Base-by-base conservation (phyloP, 2,797 vertebrate species). In the Bufotes viridis region DNA sequence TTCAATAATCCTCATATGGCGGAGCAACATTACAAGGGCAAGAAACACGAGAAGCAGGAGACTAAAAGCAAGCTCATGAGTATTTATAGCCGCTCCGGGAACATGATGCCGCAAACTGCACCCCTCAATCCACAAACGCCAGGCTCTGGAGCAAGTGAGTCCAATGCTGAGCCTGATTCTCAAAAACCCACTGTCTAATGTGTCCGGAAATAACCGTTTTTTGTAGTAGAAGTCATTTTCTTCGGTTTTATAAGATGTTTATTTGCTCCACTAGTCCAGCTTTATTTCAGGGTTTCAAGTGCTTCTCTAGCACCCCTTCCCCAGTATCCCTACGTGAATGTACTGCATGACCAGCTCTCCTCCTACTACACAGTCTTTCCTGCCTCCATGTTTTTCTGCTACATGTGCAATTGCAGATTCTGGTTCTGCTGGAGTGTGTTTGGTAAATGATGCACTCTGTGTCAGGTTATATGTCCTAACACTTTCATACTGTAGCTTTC, bases 1-100 rank as follows among this genome's bases (percentile, higher is more conserved):
- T 99, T 99, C 93, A 99, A 99, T 93, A 98, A 99, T 91, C 98
- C 98, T 0, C 94, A 96, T 80, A 99, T 99, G 97, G 98, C 98
- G 90, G 96, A 97, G 90, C 98, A 99, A 90, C 98, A 99, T 93
- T 99, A 99, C 0, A 94, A 93, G 70, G 98, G 98, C 94, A 99
- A 98, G 94, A 99, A 98, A 92, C 98, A 99, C 91, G 96, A 96
- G 92, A 99, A 99, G 90, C 97, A 97, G 89, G 95, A 98, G 93
- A 98, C 97, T 86, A 98, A 98, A 94, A 94, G 95, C 92, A 98
- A 98, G 90, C 96, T 99, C 91, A 97, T 99, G 96, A 97, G 97
- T 57, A 97, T 97, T 65, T 98, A 98, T 1, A 80, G 26, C 51
- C 78, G 34, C 63, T 24, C 63, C 42, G 88, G 84, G 55, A 72